Conservation (phyloP, 2,888 invertebrate species). For the Sturmia bella region DNA sequence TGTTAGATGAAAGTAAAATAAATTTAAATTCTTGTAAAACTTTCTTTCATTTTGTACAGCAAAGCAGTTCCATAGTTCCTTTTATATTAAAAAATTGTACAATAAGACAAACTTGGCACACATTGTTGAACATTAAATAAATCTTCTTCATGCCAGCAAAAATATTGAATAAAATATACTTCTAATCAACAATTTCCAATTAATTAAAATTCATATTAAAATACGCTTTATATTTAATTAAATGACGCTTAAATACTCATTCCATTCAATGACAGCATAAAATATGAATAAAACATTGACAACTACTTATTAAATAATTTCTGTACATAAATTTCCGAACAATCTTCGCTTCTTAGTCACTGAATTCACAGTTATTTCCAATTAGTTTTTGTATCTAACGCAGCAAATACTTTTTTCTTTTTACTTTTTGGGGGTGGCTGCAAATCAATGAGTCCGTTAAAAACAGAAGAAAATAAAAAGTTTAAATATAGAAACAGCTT, state of each 20-base stretch:
- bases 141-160: no score
- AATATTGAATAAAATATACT: neutral
- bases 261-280: neutral
- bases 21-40: no score
- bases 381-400: neutral
- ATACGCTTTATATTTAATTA: conserved; percentile 15
- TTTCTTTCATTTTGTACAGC: no score
- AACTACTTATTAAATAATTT: conserved; percentile 62
- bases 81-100: no score
- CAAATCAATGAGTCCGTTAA: conserved; percentile 35
- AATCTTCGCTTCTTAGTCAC: conserved; percentile 20
- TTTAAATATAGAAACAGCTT: neutral
- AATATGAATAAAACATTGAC: conserved; percentile 30
- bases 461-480: conserved; percentile 6
- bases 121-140: no score
- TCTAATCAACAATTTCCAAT: neutral
- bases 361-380: conserved; percentile 25
- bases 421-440: neutral
- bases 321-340: conserved; percentile 32
- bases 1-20: no score
- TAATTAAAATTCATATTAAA: conserved; percentile 37
- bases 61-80: no score
- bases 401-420: conserved; percentile 8
- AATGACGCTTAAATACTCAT: conserved; percentile 9
- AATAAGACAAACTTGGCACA: no score